phyloP scores from a whole-genome alignment of 2,113 vertebrate species.

The Carettochelys insculpta region DNA sequence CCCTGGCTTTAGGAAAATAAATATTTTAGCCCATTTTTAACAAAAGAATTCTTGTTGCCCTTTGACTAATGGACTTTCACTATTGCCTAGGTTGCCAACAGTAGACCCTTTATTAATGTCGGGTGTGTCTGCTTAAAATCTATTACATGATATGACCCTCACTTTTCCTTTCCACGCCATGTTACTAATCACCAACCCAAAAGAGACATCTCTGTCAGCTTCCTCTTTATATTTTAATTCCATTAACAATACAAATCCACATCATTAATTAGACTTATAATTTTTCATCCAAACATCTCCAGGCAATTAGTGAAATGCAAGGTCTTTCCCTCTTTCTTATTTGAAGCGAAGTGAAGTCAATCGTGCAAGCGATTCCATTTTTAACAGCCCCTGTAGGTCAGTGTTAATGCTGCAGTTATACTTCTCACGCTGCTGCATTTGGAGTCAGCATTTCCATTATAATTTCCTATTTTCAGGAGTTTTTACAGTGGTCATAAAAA shows the following conservation, averaged over 20 bases:
- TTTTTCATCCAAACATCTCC: constrained; percentile 39
- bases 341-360: constrained; percentile 6
- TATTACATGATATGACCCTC: fast-evolving
- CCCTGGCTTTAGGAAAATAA: neutral
- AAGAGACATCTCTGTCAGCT: neutral
- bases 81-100: neutral
- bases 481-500: constrained; percentile 69
- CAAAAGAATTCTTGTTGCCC: neutral
- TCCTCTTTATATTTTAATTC: neutral
- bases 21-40: neutral
- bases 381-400: constrained; percentile 16
- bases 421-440: constrained; percentile 12
- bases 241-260: neutral
- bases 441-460: constrained; percentile 70
- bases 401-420: constrained; percentile 16
- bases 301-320: constrained; percentile 35
- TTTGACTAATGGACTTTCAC: neutral
- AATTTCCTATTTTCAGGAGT: constrained; percentile 73
- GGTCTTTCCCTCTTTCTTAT: neutral
- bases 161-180: neutral
- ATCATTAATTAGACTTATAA: neutral
- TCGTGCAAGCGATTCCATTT: constrained; percentile 55
- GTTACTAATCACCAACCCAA: neutral
- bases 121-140: neutral
- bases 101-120: too few relatives aligned